Base-by-base conservation (phyloP, 2,113 vertebrate genomes). In the Forbesichthys agassizii region DNA sequence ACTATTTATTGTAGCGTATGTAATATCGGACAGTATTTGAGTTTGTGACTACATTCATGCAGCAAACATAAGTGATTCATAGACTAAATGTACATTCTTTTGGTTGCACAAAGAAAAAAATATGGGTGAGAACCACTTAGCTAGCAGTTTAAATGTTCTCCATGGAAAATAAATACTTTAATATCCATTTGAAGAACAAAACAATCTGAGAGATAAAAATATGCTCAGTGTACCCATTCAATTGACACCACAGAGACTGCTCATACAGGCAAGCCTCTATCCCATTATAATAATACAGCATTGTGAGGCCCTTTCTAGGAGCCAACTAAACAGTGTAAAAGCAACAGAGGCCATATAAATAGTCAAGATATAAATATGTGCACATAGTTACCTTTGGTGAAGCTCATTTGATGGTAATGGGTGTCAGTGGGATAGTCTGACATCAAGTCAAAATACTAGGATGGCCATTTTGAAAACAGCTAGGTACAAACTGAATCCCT, bases 201-300 rank as follows among this genome's bases (percentile, higher is more conserved):
- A 27, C 48, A 53, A 14, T 7, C 8, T 6, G 47, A n/a, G 47
- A n/a, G 56, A 20, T 36, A 46, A 51, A 65, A 53, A 55, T 18
- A 11, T 55, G 3, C 16, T 61, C 36, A 61, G 36, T 33, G 27
- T 10, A 42, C 12, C 7, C 12, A 42, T 14, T 33, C 46, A 2
- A 62, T 46, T 18, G 47, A 47, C 3, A 1, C 61, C 62, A 27
- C 67, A 78, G 75, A 76, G 54, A 27, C 53, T 61, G 54, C 59
- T 18, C n/a, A 18, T 3, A 9, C 33, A 14, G 64, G 54, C 60
- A 20, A 27, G 18, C 60, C 60, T 52, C 59, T 42, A 47, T 55
- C 27, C 54, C 56, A 59, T n/a, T 64, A 68, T 70, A 87, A 89
- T 88, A 90, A 89, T 88, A 90, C 87, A 89, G 88, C 85, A 89